Evolutionary conservation across 2,888 invertebrate genomes (phyloP), one percentile per base, ranked within the genome.

Genomic region (Colostygia pectinataria): DNA sequence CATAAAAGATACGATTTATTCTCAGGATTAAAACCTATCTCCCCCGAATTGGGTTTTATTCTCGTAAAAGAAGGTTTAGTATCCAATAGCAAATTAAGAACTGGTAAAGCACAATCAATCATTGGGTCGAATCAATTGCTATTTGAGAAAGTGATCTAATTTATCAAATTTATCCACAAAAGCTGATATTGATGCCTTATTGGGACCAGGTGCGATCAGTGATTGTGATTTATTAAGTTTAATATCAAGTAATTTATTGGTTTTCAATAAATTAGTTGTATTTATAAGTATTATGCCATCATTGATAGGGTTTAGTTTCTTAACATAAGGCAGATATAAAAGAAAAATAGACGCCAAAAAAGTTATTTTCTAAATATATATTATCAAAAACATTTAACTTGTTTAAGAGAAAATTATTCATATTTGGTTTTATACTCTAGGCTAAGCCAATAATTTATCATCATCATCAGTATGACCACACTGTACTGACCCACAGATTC

Each of bases 121-220:
- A 75, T 64, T 60, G 46, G 44, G 63, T 55, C 57, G 47, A 60
- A 69, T 67, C 64, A 67, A 74, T 70, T 63, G 69, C 55, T 61
- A 63, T 66, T 64, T 63, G 65, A 65, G 66, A 66, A 68, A 70
- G 64, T 69, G 68, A 68, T 68, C 58, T 65, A 71, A 76, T 77
- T 75, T 73, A 74, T 75, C 74, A 74, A 68, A 71, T 74, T 68
- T 69, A 68, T 71, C 61, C 59, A 36, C 45, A 41, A 54, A 55
- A 64, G 46, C 63, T 63, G 55, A 60, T 63, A 65, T 69, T 62
- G 59, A 64, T 66, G 46, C 42, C 46, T 39, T 44, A 24, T 6
- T 62, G 28, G 43, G 43, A 59, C 37, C 74, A 70, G 72, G 64
- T 74, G 70, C 48, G 51, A 43, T 61, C 61, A 55, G 49, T 29